Percentiles rank a stretch among this genome's conserved stretches.
Evolutionary conservation across 2,113 vertebrate genomes (phyloP).

Genomic region (Gorilla gorilla): DNA sequence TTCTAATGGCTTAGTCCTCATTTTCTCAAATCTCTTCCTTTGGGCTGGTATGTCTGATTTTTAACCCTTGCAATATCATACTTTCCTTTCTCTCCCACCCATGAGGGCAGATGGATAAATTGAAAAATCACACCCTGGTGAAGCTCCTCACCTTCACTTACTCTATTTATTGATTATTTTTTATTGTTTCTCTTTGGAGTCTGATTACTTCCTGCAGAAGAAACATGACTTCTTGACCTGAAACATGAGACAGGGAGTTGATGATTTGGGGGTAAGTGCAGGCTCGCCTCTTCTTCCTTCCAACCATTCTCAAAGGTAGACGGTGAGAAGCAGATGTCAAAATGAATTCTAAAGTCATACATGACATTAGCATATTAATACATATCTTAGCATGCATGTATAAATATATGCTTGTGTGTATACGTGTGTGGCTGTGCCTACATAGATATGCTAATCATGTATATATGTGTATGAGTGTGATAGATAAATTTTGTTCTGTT

Average conservation of each 20-base stretch:
- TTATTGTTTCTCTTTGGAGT: not conserved
- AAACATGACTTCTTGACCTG: not conserved
- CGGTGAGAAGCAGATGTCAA: constrained; percentile 71
- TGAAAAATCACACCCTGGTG: fast-evolving
- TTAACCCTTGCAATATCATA: not conserved
- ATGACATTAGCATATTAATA: constrained; percentile 71
- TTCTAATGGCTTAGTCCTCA: fast-evolving
- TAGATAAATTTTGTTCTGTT: not conserved
- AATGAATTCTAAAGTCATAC: constrained; percentile 75
- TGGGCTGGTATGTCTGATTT: fast-evolving
- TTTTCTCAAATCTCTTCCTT: not conserved
- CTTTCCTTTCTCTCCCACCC: fast-evolving
- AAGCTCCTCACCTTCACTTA: no score
- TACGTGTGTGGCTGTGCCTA: constrained; percentile 16
- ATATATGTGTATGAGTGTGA: no score
- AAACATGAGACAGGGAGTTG: no score
- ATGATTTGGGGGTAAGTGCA: not conserved
- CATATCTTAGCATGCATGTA: constrained; percentile 58
- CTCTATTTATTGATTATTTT: no score
- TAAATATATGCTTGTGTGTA: constrained; percentile 34
- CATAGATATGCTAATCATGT: not conserved
- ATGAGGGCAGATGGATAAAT: fast-evolving
- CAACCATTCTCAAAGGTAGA: constrained; percentile 49
- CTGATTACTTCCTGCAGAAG: not conserved
- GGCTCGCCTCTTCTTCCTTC: not conserved